Evolutionary conservation across 2,888 invertebrate genomes (phyloP).

Genomic region (Polyommatus icarus): DNA sequence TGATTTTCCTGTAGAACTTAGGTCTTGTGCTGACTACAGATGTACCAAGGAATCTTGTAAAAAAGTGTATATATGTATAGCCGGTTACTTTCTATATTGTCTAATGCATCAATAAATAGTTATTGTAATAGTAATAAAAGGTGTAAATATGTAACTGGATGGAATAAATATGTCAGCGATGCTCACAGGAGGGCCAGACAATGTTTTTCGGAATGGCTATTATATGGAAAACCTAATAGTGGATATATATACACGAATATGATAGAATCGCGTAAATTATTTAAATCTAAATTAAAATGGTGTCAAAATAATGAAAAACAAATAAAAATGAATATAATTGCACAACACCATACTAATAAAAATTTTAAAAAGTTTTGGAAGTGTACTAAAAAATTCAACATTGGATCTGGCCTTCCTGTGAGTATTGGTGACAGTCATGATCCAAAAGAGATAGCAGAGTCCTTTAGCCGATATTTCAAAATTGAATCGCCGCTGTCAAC

Average conservation of each 20-base stretch:
- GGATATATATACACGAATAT: background rate
- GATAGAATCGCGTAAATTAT: background rate
- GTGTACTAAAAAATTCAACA: no score
- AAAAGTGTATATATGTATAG: background rate
- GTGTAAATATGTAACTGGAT: constrained; percentile 22
- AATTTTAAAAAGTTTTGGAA: no score
- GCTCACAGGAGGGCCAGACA: constrained; percentile 25
- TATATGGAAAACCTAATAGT: no score
- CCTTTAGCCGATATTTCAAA: background rate
- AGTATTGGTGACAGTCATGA: no score
- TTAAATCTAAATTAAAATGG: background rate
- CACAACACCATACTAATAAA: no score
- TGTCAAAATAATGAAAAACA: background rate
- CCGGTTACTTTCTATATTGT: background rate
- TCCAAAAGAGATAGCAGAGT: no score
- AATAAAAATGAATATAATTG: no score
- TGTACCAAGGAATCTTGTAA: background rate
- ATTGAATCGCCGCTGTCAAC: background rate
- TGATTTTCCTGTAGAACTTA: background rate
- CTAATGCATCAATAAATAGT: background rate
- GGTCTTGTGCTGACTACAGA: background rate
- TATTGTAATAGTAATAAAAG: background rate
- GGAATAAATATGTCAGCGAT: constrained; percentile 32
- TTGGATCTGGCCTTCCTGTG: no score
- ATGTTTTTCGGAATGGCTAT: no score